A percentile compares a stretch with the other conserved stretches of the same genome.
These are phyloP conservation scores for Microtus oregoni DNA, from an alignment of 2,113 vertebrate species.

Conservation along the genomic window DNA sequence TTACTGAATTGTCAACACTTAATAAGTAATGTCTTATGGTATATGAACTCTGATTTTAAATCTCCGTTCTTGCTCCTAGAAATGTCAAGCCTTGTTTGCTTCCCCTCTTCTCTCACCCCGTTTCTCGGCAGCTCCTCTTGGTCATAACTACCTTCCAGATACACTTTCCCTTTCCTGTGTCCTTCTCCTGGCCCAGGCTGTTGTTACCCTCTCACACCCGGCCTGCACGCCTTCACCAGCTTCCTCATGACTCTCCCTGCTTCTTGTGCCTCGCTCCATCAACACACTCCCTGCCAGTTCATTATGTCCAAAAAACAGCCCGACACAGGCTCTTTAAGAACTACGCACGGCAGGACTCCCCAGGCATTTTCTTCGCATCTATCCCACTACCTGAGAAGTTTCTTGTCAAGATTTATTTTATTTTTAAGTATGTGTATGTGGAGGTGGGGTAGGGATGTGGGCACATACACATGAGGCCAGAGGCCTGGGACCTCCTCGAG, in stretches of 20 bases:
- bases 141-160: background rate
- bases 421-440: background rate
- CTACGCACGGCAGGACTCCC: background rate
- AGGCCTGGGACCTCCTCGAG: background rate
- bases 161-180: background rate
- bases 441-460: background rate
- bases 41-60: background rate
- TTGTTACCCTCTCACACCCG: background rate
- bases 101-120: background rate
- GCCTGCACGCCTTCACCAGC: background rate
- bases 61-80: background rate
- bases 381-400: background rate
- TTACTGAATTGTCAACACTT: background rate
- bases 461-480: background rate
- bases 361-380: background rate
- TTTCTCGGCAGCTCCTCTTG: background rate
- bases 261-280: background rate
- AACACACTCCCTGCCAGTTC: background rate
- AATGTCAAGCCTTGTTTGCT: background rate
- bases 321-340: background rate
- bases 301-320: background rate
- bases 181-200: background rate
- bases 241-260: background rate
- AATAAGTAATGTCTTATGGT: background rate
- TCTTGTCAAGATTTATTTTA: background rate